Base-by-base conservation (phyloP, 2,113 vertebrate genomes). In the Labeo catla region DNA sequence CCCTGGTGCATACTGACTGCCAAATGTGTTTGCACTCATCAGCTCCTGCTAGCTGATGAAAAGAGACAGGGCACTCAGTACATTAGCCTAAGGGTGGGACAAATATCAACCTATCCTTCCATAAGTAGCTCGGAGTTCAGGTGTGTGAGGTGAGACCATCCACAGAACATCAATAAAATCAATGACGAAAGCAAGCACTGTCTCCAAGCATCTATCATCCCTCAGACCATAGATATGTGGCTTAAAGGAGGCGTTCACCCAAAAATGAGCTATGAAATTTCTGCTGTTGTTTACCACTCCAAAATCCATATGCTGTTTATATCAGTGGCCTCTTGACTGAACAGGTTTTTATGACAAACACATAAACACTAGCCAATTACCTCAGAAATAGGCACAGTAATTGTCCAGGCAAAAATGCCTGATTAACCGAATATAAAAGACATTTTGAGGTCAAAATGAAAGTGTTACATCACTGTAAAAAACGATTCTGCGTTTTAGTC, bases 21-120 rank as follows among this genome's bases (percentile, higher is more conserved):
- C 93, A 95, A 93, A 93, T 92, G 88, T 89, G 86, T 91, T 92
- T 90, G 89, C 90, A 87, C 90, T 92, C 88, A 86, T 94, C 93
- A 92, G 77, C 83, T 92, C 50, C 47, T 90, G 76, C 70, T 66
- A 73, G 23, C 88, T 91, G 92, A 95, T 94, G 89, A 93, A 91
- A 94, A 93, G 86, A 89, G 92, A 94, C 93, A 92, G 10, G 4
- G 45, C 90, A 89, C 86, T 85, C 87, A 87, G 81, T 78, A 83
- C 85, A 34, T 88, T 85, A 45, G 49, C 70, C 81, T 63, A 45
- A 83, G 16, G 90, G 39, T 72, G 84, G 85, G 52, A 84, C 80
- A 91, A 79, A 91, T 88, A 87, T 90, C 87, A 91, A 65, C 86
- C 87, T 78, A 86, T 80, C 84, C 84, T 89, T 84, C 73, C 68